These are phyloP conservation scores for Macaca mulatta DNA, from an alignment of 2,113 vertebrate genomes.

Conservation along the genomic window DNA sequence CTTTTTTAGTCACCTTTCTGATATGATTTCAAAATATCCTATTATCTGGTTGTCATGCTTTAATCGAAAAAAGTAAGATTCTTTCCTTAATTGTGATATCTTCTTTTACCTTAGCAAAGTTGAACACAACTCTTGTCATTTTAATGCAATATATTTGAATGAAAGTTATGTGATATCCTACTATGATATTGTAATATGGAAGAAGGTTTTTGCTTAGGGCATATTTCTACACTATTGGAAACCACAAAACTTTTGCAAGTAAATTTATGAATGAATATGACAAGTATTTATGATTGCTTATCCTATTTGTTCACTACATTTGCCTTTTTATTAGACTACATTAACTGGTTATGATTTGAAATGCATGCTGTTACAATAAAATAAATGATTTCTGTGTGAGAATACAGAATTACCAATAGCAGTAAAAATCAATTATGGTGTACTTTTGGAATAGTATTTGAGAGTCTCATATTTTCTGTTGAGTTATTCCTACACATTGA, in stretches of 20 bases:
- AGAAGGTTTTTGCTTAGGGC: background rate
- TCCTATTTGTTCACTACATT: fast-evolving
- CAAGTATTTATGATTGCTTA: background rate
- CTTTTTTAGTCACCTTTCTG: slow-evolving; percentile 9
- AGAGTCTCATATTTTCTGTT: background rate
- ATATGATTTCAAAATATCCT: slow-evolving; percentile 54
- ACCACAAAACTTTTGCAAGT: background rate
- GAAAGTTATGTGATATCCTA: background rate
- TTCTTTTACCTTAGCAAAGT: slow-evolving; percentile 38
- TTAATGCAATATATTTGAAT: background rate
- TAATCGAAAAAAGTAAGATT: slow-evolving; percentile 39
- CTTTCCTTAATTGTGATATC: slow-evolving; percentile 26
- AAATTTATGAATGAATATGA: background rate
- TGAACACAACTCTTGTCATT: background rate
- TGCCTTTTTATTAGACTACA: background rate
- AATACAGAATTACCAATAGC: background rate
- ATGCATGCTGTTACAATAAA: background rate
- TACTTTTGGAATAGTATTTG: background rate
- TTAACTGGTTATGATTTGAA: background rate
- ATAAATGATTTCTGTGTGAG: background rate
- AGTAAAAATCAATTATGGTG: background rate
- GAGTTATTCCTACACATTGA: background rate
- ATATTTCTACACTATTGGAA: background rate
- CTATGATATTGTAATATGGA: background rate
- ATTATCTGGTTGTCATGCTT: slow-evolving; percentile 41